Base-by-base conservation (phyloP, 2,797 vertebrate species). In the Labeo calbasu region DNA sequence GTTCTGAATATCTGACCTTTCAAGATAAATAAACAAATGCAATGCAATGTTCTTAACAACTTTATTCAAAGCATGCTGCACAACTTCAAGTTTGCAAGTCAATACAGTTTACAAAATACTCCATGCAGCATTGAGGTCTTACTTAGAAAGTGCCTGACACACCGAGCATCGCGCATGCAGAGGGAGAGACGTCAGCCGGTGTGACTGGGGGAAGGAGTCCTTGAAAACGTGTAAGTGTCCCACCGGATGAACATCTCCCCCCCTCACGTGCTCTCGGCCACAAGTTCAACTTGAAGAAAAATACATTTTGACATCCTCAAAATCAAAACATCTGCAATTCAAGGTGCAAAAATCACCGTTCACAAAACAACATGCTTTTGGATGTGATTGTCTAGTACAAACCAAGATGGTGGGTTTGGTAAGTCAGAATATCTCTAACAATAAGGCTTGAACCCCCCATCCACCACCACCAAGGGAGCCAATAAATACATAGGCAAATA, bases 121-220 rank as follows among this genome's bases (percentile, higher is more conserved):
- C 89, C 94, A 95, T 96, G 94, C 94, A 93, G 93, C 93, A 93
- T 86, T 81, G 68, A 93, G 51, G 84, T 79, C 83, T 91, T 83
- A 85, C 90, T 92, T 81, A 89, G 93, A 90, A 94, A 95, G 94
- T 95, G 93, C 93, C 92, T 93, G 94, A 93, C 86, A 85, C 88
- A 91, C 76, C 68, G 83, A 88, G 88, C 85, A 90, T 86, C 89
- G 85, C 91, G 90, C 93, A 94, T 95, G 93, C 93, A 91, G 90
- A 91, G 89, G 83, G 90, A 82, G 86, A 88, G 84, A 91, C 86
- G 85, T 81, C 75, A 17, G 88, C 87, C 85, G 88, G 90, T 89
- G 87, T 86, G 86, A 83, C 83, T 85, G 50, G 32, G 32, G 88
- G 81, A 87, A 88, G 28, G 88, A 87, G 3, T 43, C 5, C 9